Conservation (phyloP, 2,797 vertebrate genomes). For the Vespertilio murinus region DNA sequence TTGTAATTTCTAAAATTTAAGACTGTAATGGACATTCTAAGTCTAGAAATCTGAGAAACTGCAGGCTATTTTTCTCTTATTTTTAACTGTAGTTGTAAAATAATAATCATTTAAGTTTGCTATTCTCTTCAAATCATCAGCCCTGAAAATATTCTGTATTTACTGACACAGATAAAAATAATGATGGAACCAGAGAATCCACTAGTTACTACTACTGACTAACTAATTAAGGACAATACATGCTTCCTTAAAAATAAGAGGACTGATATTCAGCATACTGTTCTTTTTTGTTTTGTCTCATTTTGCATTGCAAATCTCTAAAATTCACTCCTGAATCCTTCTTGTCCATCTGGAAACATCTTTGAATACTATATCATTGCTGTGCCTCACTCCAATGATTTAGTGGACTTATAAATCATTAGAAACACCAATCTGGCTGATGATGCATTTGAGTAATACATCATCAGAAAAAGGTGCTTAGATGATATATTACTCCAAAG, state of each 20-base stretch:
- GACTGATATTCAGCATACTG: not conserved
- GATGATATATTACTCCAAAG: conserved; percentile 76
- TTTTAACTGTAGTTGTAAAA: not conserved
- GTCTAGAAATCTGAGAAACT: not conserved
- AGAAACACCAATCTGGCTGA: conserved; percentile 68
- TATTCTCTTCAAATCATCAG: not conserved
- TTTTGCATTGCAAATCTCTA: conserved; percentile 60
- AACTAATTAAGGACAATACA: not conserved
- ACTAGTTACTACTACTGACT: not conserved
- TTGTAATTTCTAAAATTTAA: not conserved
- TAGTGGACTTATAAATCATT: conserved; percentile 78
- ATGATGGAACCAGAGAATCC: not conserved
- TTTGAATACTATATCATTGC: conserved; percentile 76
- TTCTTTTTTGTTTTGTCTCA: not conserved
- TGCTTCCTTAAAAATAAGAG: not conserved
- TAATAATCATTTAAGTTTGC: not conserved
- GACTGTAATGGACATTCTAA: not conserved
- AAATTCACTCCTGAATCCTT: conserved; percentile 54
- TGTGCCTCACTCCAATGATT: conserved; percentile 68
- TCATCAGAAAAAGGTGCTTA: conserved; percentile 75
- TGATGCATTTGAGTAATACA: conserved; percentile 78
- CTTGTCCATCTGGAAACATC: conserved; percentile 53
- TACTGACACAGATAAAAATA: not conserved
- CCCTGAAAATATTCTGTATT: not conserved
- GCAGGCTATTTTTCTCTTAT: not conserved